A percentile compares a stretch with the other conserved stretches of the same genome.
Evolutionary conservation across 2,113 vertebrate species (phyloP).

Genomic region (Charina bottae): DNA sequence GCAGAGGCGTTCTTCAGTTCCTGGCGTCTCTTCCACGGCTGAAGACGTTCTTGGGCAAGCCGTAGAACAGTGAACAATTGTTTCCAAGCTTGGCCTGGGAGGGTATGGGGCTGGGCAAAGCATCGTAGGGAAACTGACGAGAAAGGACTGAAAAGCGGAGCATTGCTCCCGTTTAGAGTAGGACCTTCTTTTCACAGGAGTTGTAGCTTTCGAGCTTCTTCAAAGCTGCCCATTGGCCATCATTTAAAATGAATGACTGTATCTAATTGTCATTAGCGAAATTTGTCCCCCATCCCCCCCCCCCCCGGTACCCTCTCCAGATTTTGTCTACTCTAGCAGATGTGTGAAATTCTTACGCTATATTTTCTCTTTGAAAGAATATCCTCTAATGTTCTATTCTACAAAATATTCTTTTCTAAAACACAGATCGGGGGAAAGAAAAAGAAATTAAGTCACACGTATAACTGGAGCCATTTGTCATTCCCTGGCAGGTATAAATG

Average conservation of each 20-base stretch:
- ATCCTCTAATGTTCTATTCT: background rate
- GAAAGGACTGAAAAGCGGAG: background rate
- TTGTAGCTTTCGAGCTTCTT: background rate
- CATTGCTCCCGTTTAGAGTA: background rate
- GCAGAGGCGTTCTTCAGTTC: background rate
- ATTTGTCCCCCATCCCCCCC: background rate
- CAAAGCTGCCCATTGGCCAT: background rate
- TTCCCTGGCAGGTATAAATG: background rate
- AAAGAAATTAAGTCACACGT: background rate
- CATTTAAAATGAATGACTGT: background rate
- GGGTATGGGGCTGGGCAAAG: background rate
- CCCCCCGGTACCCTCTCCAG: background rate
- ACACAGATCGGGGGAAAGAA: background rate
- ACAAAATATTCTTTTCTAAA: background rate
- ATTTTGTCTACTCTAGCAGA: background rate
- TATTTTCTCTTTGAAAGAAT: background rate
- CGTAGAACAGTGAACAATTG: background rate
- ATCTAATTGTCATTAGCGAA: background rate
- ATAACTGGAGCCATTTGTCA: conserved; percentile 5
- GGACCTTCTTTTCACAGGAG: background rate
- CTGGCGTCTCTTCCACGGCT: background rate
- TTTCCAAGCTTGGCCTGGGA: background rate
- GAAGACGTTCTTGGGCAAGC: background rate
- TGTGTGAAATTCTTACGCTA: background rate
- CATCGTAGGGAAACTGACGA: background rate